Evolutionary conservation across 2,888 invertebrate genomes (phyloP).

Genomic region (Synergus gifuensis): DNA sequence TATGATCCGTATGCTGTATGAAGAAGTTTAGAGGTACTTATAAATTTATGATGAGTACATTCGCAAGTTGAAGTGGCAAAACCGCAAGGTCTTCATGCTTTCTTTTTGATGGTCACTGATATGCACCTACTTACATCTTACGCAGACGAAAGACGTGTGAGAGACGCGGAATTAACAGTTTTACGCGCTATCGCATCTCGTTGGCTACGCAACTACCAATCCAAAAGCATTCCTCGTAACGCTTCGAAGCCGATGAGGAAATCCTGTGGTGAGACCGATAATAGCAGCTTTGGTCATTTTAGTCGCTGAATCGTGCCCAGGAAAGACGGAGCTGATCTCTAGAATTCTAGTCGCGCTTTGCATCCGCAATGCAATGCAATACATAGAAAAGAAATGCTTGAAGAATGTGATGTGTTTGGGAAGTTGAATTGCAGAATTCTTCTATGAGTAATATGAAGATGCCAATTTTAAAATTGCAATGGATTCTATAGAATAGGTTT

Average conservation of each 20-base stretch:
- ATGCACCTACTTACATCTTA: conserved; percentile 30
- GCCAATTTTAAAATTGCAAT: conserved; percentile 11
- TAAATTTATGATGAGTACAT: conserved; percentile 38
- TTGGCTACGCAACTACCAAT: conserved; percentile 45
- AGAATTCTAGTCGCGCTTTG: conserved; percentile 15
- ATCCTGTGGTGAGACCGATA: conserved; percentile 48
- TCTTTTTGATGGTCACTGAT: conserved; percentile 37
- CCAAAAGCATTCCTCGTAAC: conserved; percentile 46
- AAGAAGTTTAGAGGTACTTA: not conserved
- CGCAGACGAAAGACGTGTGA: conserved; percentile 27
- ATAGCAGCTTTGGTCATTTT: conserved; percentile 40
- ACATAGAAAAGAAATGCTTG: not conserved
- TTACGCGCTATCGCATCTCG: conserved; percentile 55
- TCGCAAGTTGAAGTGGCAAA: conserved; percentile 38
- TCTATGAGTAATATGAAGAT: conserved; percentile 10
- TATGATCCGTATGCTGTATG: not conserved
- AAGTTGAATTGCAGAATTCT: conserved; percentile 2
- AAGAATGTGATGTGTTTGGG: conserved; percentile 3
- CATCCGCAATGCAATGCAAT: not conserved
- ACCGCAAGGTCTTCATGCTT: conserved; percentile 29
- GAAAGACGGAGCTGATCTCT: not conserved
- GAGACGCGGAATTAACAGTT: conserved; percentile 54
- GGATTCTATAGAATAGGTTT: conserved; percentile 9
- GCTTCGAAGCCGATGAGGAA: conserved; percentile 52
- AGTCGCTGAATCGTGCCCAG: conserved; percentile 17